A percentile compares a stretch with the other conserved stretches of the same genome.
These are phyloP conservation scores for Odocoileus virginianus DNA, from an alignment of 2,113 vertebrate species.

Conservation along the genomic window DNA sequence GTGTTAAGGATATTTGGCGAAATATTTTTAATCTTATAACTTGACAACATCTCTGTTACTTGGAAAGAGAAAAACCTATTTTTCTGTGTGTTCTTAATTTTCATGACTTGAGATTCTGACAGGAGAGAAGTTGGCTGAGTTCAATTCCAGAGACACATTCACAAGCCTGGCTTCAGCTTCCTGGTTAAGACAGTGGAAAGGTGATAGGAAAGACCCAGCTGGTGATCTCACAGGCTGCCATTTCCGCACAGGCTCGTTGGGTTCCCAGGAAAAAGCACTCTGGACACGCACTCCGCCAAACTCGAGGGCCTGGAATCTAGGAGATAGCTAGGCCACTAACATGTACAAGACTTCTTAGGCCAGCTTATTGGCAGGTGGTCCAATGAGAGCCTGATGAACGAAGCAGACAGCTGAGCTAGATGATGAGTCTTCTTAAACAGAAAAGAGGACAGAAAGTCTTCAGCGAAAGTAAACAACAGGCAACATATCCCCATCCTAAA, in stretches of 20 bases:
- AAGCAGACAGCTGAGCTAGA: not conserved
- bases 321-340: not conserved
- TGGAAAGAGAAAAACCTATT: not conserved
- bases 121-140: not conserved
- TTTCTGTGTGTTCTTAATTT: slow-evolving; percentile 10
- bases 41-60: not conserved
- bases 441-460: not conserved
- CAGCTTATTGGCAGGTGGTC: not conserved
- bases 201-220: not conserved
- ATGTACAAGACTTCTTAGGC: not conserved
- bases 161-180: not conserved
- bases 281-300: not conserved
- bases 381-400: not conserved
- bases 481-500: not conserved
- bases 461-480: not conserved
- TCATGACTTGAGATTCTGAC: not conserved
- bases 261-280: not conserved
- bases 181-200: not conserved
- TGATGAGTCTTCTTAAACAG: not conserved
- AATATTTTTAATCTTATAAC: not conserved
- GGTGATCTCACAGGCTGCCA: not conserved
- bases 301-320: not conserved
- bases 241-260: fast-evolving
- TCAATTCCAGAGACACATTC: not conserved
- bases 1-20: not conserved